Evolutionary conservation across 1,140 invertebrate species (phyloP).

Genomic region (Papilio helenus): DNA sequence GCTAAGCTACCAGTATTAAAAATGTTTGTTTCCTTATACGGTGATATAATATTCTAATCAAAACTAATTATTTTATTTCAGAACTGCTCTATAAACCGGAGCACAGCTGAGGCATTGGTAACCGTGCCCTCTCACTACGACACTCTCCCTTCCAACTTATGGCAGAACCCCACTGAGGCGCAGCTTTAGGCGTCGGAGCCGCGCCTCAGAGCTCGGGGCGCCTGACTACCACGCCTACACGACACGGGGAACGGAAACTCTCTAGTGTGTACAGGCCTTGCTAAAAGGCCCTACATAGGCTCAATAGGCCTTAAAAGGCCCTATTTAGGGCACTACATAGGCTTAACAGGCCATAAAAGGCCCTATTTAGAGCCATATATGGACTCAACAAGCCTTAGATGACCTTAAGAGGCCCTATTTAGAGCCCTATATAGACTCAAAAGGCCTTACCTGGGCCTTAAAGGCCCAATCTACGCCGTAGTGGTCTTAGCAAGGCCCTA

Average conservation of each 20-base stretch:
- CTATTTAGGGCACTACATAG: background rate
- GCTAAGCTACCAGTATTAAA: too few species aligned
- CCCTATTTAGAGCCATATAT: background rate
- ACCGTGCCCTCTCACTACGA: slow-evolving; percentile 90
- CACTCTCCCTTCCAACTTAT: slow-evolving; percentile 81
- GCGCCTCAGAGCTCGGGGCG: slow-evolving; percentile 45
- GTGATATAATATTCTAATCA: background rate
- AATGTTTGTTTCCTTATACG: too few species aligned
- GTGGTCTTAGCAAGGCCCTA: background rate
- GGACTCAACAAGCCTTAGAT: too few species aligned
- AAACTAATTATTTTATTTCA: slow-evolving; percentile 61
- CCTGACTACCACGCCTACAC: slow-evolving; percentile 52
- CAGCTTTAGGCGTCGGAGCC: slow-evolving; percentile 62
- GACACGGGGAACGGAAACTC: background rate
- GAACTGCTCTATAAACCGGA: slow-evolving; percentile 86
- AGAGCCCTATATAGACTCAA: background rate
- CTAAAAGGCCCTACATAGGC: background rate
- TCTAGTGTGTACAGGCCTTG: background rate
- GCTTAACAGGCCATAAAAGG: background rate
- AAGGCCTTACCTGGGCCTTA: background rate
- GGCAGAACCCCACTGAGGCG: slow-evolving; percentile 73
- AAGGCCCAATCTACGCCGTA: background rate
- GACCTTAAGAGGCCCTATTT: background rate
- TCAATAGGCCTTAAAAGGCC: background rate
- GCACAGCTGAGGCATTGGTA: slow-evolving; percentile 85